phyloP scores from a whole-genome alignment of 2,797 vertebrate species.

The Podarcis lilfordi region DNA sequence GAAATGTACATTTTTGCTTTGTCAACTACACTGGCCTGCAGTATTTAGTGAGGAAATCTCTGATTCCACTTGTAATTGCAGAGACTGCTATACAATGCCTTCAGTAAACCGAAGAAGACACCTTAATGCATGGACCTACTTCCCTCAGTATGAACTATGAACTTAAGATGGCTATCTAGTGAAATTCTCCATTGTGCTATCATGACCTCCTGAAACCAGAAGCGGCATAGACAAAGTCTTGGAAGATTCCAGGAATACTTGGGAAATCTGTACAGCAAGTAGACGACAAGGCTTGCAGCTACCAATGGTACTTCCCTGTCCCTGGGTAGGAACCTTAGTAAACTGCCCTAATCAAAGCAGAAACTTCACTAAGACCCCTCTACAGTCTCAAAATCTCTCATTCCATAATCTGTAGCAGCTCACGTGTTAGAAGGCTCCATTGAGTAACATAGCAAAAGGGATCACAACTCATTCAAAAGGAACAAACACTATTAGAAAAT shows the following conservation, averaged over 20 bases:
- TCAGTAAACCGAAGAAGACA: neutral
- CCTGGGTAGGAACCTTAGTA: neutral
- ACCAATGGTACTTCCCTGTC: neutral
- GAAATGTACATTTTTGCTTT: neutral
- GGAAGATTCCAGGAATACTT: neutral
- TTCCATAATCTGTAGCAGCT: neutral
- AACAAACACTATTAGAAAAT: neutral
- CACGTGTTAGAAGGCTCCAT: neutral
- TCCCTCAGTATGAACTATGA: neutral
- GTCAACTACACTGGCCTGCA: neutral
- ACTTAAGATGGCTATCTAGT: no score
- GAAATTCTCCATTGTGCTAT: neutral
- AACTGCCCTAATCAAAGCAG: neutral
- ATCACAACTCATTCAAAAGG: neutral
- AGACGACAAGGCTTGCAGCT: neutral
- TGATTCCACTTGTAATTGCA: neutral
- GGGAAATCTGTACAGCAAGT: neutral
- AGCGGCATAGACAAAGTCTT: neutral
- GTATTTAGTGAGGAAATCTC: neutral
- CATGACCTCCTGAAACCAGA: neutral
- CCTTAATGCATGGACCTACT: neutral
- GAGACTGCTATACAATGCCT: neutral
- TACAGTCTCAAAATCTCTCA: neutral
- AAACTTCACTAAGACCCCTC: neutral
- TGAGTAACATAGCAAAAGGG: constrained; percentile 9